Percentiles rank a stretch among this genome's conserved stretches.
phyloP scores from a whole-genome alignment of 2,113 vertebrate genomes.

The Perca fluviatilis region DNA sequence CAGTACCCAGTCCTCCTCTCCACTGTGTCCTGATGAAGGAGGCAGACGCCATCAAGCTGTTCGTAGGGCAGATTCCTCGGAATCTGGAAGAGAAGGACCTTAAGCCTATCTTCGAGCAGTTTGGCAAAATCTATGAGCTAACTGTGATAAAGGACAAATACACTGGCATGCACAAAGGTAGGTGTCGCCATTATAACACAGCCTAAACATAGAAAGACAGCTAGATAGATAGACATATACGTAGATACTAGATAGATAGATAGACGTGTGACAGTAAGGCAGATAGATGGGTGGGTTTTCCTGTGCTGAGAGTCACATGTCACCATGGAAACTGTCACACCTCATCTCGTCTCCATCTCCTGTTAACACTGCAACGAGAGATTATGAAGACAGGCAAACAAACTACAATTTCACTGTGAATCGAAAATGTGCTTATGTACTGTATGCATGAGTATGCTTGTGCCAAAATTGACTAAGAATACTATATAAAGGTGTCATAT shows the following conservation, averaged over 20 bases:
- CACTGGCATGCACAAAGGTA: slow-evolving; percentile 99
- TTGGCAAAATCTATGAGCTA: slow-evolving; percentile 96
- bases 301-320: slow-evolving; percentile 61
- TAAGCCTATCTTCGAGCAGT: slow-evolving; percentile 94
- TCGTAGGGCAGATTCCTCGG: slow-evolving; percentile 95
- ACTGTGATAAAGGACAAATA: slow-evolving; percentile 98
- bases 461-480: slow-evolving; percentile 7
- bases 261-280: slow-evolving; percentile 33
- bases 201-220: slow-evolving; percentile 7
- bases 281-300: slow-evolving; percentile 56
- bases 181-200: slow-evolving; percentile 33
- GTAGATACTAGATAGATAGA: not conserved
- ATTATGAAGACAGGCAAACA: slow-evolving; percentile 31
- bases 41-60: slow-evolving; percentile 97
- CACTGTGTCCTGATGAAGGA: slow-evolving; percentile 92
- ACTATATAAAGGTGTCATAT: slow-evolving; percentile 7
- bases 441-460: not conserved
- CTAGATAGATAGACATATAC: not conserved
- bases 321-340: slow-evolving; percentile 81
- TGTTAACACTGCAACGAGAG: slow-evolving; percentile 46
- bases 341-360: slow-evolving; percentile 54
- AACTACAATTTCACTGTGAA: not conserved
- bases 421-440: not conserved
- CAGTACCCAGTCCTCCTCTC: slow-evolving; percentile 71
- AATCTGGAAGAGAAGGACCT: slow-evolving; percentile 96